Percentiles rank a stretch among this genome's conserved stretches.
phyloP scores from a whole-genome alignment of 2,888 invertebrate species.

The Drosophila trichaetosa region DNA sequence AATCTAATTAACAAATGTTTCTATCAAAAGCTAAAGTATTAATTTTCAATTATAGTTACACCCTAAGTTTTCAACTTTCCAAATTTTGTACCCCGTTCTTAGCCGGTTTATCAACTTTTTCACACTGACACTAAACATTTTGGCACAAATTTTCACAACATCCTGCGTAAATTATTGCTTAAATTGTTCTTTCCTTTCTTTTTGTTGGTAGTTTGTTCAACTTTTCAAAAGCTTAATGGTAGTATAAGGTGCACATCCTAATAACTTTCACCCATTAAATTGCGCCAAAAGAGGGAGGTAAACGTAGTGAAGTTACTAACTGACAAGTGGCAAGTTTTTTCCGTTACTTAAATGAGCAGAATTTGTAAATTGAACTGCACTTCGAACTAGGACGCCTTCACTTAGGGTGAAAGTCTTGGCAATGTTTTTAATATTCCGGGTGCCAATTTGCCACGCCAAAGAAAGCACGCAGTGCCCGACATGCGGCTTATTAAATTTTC shows the following conservation, averaged over 20 bases:
- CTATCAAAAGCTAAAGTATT: background rate
- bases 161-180: slow-evolving; percentile 51
- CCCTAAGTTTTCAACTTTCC: slow-evolving; percentile 6
- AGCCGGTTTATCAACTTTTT: slow-evolving; percentile 1
- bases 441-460: slow-evolving; percentile 62
- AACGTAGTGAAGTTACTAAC: slow-evolving; percentile 48
- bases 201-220: slow-evolving; percentile 49
- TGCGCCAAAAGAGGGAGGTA: slow-evolving; percentile 11
- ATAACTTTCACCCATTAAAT: slow-evolving; percentile 73
- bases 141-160: slow-evolving; percentile 57
- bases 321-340: slow-evolving; percentile 56
- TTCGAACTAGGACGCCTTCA: slow-evolving; percentile 19
- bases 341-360: slow-evolving; percentile 49
- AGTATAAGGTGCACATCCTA: slow-evolving; percentile 62
- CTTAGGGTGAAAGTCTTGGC: slow-evolving; percentile 15
- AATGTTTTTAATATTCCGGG: slow-evolving; percentile 51
- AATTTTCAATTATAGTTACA: slow-evolving; percentile 19
- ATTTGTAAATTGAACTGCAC: slow-evolving; percentile 67
- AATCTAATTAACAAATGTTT: background rate
- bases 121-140: slow-evolving; percentile 34
- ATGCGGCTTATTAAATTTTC: slow-evolving; percentile 66
- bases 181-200: slow-evolving; percentile 25
- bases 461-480: slow-evolving; percentile 12
- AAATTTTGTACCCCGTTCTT: background rate
- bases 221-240: slow-evolving; percentile 76